Conservation (phyloP, 2,797 vertebrate species). For the Premnoplex brunnescens region DNA sequence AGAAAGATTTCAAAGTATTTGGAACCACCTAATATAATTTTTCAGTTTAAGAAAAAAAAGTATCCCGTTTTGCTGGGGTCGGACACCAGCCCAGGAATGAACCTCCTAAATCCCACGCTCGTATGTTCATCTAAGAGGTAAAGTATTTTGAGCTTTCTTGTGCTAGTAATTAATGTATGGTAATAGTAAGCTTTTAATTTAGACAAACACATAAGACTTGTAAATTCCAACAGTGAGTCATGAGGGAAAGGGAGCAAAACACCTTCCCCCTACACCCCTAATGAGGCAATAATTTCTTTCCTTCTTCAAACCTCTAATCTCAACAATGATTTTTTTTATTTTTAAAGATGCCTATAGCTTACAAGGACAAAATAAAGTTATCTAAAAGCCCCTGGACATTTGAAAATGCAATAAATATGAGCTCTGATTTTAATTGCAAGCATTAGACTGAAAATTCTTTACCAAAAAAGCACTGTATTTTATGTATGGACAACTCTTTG, state of each 20-base stretch:
- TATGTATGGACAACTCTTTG: neutral
- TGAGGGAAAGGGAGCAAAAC: neutral
- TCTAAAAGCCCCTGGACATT: rapidly evolving
- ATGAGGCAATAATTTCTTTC: neutral
- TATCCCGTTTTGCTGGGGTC: neutral
- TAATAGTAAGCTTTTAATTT: constrained; percentile 32
- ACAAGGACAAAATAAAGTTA: neutral
- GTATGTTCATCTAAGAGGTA: neutral
- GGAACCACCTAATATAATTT: neutral
- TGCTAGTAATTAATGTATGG: neutral
- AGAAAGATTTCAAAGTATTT: neutral
- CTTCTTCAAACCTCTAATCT: neutral
- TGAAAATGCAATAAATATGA: neutral
- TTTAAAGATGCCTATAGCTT: neutral
- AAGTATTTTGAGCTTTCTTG: neutral
- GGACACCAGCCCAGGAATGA: neutral
- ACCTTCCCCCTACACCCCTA: neutral
- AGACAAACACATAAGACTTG: constrained; percentile 23
- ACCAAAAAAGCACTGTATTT: neutral
- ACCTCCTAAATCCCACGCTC: neutral
- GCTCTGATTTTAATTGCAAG: neutral
- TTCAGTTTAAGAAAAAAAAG: neutral
- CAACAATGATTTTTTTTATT: neutral
- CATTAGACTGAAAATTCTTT: neutral
- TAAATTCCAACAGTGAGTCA: constrained; percentile 39